Evolutionary conservation across 2,888 invertebrate genomes (phyloP), one percentile per base, ranked within the genome.

Genomic region (Eristalis intricaria): DNA sequence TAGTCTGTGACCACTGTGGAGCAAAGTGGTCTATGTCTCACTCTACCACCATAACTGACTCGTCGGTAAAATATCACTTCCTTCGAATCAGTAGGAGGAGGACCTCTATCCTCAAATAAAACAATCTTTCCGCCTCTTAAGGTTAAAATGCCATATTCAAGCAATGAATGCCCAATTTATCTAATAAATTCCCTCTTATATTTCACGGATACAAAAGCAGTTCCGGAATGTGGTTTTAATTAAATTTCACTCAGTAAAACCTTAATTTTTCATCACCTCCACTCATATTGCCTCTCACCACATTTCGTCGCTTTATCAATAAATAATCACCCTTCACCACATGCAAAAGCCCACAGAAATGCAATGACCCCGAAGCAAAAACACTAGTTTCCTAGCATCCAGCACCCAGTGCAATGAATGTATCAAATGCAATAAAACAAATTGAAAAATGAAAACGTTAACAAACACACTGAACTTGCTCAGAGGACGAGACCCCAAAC

Each of bases 281-380:
- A 77, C 15, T 77, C 40, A 60, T 60, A 71, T 61, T 58, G 63
- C 11, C 68, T 71, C 13, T 61, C 43, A 13, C 68, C 43, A 13
- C 68, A 84, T 40, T 77, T 35, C n/a, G 50, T 43, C 66, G 68
- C 64, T 77, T 43, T 11, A 85, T 85, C 69, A 77, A 85, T 85
- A 77, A 85, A 82, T 85, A 73, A 85, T 85, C 38, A 32, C 69
- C 64, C 73, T 38, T 76, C 73, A 64, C 73, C 81, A 64, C 71
- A 84, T 70, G 60, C 40, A 66, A 80, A 66, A 32, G 40, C 22
- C 61, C 66, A 38, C 22, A 35, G 38, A 38, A 38, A 60, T 74
- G 38, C 43, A 35, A 64, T 38, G 61, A 66, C 65, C 40, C 35
- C 35, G 69, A 60, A 22, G 71, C 19, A 70, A 70, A 43, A 64